These are phyloP conservation scores for Apogon hyalosoma DNA, from an alignment of 2,797 vertebrate species.

Conservation along the genomic window DNA sequence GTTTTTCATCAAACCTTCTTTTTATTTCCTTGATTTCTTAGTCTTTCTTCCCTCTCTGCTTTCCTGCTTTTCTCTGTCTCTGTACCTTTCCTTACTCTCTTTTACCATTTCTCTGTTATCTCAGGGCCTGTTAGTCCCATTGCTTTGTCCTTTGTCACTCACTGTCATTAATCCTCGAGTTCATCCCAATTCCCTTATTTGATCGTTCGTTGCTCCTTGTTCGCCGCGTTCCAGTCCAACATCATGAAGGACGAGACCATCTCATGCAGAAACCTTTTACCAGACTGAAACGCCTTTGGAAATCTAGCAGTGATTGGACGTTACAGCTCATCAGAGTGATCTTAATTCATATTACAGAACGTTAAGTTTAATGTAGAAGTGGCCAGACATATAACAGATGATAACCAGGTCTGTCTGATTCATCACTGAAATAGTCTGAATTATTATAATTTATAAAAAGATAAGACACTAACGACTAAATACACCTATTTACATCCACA, in stretches of 20 bases:
- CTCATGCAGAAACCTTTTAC: no score
- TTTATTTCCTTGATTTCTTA: slow-evolving; percentile 28
- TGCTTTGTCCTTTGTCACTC: slow-evolving; percentile 46
- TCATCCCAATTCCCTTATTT: slow-evolving; percentile 13
- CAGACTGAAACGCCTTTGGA: no score
- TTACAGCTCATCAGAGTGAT: background rate
- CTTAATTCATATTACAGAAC: no score
- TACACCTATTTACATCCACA: no score
- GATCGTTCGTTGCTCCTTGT: background rate
- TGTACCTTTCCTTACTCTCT: slow-evolving; percentile 1
- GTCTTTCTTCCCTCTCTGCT: slow-evolving; percentile 15
- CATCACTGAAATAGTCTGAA: no score
- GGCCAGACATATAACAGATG: no score
- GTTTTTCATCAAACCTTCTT: slow-evolving; percentile 46
- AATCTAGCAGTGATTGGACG: background rate
- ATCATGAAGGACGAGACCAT: no score
- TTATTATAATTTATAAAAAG: no score
- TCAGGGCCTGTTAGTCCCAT: slow-evolving; percentile 48
- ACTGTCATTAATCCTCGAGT: slow-evolving; percentile 11
- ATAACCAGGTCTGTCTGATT: no score
- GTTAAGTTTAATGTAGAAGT: no score
- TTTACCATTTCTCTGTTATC: slow-evolving; percentile 36
- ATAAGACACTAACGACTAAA: no score
- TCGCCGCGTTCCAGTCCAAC: no score
- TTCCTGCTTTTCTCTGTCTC: slow-evolving; percentile 12